Conservation (phyloP, 2,113 vertebrate genomes). For the Mandrillus leucophaeus region DNA sequence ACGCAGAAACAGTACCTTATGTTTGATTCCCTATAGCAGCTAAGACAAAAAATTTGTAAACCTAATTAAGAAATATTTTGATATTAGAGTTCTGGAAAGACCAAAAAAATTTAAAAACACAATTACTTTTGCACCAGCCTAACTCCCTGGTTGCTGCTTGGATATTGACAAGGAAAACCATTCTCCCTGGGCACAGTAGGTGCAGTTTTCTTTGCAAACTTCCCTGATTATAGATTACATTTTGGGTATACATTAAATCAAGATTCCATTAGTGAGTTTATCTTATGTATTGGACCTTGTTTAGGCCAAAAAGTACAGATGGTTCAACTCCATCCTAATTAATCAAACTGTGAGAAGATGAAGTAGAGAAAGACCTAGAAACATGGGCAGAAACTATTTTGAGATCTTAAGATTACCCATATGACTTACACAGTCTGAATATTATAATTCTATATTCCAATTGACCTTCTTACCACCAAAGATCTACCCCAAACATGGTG, state of each 20-base stretch:
- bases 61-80: conserved; percentile 47
- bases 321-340: background rate
- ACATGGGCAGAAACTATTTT: background rate
- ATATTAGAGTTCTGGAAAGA: conserved; percentile 27
- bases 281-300: background rate
- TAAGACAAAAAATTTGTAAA: conserved; percentile 42
- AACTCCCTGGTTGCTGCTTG: background rate
- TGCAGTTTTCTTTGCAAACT: background rate
- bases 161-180: background rate
- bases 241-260: background rate
- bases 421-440: background rate
- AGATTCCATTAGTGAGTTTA: background rate
- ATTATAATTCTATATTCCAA: background rate
- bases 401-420: background rate
- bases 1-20: conserved; percentile 6
- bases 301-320: background rate
- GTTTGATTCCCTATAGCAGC: conserved; percentile 1
- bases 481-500: background rate
- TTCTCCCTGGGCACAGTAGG: background rate
- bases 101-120: background rate
- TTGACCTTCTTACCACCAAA: background rate
- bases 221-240: background rate
- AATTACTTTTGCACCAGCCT: too few species aligned
- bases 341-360: background rate
- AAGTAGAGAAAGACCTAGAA: conserved; percentile 3